phyloP scores from a whole-genome alignment of 2,797 vertebrate genomes.

The Acipenser transmontanus region DNA sequence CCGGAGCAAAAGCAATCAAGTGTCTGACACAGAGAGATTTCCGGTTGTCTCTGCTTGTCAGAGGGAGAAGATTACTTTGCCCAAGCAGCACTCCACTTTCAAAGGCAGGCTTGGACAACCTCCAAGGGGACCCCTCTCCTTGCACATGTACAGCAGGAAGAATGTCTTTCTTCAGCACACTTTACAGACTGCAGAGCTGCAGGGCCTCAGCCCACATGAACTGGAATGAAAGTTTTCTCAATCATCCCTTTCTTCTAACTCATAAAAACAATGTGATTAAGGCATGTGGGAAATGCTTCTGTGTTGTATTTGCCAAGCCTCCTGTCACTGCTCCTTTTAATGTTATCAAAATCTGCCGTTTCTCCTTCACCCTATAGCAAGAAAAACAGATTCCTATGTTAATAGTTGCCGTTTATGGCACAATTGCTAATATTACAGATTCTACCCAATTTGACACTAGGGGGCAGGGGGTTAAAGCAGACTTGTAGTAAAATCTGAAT shows the following conservation, averaged over 20 bases:
- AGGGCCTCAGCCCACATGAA: slow-evolving; percentile 79
- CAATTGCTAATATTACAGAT: too few species aligned
- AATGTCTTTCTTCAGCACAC: slow-evolving; percentile 92
- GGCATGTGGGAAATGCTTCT: not conserved
- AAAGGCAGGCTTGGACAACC: slow-evolving; percentile 88
- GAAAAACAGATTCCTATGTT: too few species aligned
- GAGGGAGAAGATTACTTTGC: slow-evolving; percentile 46
- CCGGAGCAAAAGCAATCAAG: slow-evolving; percentile 42
- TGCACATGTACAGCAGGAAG: slow-evolving; percentile 90
- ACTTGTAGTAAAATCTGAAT: too few species aligned
- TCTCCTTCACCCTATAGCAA: too few species aligned
- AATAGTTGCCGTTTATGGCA: too few species aligned
- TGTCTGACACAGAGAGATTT: slow-evolving; percentile 46
- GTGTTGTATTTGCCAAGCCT: not conserved
- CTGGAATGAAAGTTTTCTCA: not conserved
- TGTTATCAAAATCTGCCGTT: too few species aligned
- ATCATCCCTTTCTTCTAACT: not conserved
- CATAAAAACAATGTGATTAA: too few species aligned
- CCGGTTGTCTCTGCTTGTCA: slow-evolving; percentile 35
- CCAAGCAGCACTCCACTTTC: slow-evolving; percentile 62
- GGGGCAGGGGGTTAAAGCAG: too few species aligned
- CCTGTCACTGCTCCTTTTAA: not conserved
- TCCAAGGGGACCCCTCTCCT: slow-evolving; percentile 81
- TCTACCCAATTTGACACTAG: too few species aligned
- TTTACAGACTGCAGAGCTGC: slow-evolving; percentile 81